Percentiles rank a stretch among this genome's conserved stretches.
phyloP scores from a whole-genome alignment of 64 coral and sea anemone genomes.

The Stichodactyla helianthus region DNA sequence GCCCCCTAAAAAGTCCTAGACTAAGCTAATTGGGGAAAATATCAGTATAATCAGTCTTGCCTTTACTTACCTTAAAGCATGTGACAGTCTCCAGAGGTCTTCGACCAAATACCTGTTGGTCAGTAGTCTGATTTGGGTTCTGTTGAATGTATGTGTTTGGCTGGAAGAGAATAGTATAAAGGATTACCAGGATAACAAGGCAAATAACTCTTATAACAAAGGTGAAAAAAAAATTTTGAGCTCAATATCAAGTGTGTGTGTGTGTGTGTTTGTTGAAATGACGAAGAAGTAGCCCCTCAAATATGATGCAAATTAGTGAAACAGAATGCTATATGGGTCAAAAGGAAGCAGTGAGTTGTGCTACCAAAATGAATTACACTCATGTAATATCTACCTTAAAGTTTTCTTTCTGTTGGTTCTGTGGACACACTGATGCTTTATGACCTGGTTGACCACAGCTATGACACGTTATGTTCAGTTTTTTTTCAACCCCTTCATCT shows the following conservation, averaged over 20 bases:
- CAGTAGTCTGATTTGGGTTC: constrained; percentile 15
- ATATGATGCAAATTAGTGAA: too few relatives aligned
- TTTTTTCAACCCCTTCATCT: constrained; percentile 70
- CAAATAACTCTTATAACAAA: neutral
- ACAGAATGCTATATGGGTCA: too few relatives aligned
- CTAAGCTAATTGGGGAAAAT: neutral
- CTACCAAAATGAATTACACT: too few relatives aligned
- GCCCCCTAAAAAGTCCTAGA: too few relatives aligned
- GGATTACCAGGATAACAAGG: neutral
- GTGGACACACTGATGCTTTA: constrained; percentile 79
- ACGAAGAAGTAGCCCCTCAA: too few relatives aligned
- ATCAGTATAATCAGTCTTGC: neutral
- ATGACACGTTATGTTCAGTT: constrained; percentile 89
- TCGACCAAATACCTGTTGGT: constrained; percentile 31
- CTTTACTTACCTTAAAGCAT: constrained; percentile 78
- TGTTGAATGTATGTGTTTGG: constrained; percentile 43
- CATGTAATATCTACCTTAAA: constrained; percentile 9
- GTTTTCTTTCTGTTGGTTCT: constrained; percentile 72
- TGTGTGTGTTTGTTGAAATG: too few relatives aligned
- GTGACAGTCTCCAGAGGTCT: constrained; percentile 89
- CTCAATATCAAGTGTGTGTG: too few relatives aligned
- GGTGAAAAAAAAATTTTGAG: too few relatives aligned
- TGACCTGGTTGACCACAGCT: constrained; percentile 87
- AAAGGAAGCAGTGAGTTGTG: too few relatives aligned
- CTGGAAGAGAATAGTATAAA: constrained; percentile 28